Evolutionary conservation across 2,888 invertebrate species (phyloP), one percentile per base, ranked within the genome.

Genomic region (Digitonthophagus gazella): DNA sequence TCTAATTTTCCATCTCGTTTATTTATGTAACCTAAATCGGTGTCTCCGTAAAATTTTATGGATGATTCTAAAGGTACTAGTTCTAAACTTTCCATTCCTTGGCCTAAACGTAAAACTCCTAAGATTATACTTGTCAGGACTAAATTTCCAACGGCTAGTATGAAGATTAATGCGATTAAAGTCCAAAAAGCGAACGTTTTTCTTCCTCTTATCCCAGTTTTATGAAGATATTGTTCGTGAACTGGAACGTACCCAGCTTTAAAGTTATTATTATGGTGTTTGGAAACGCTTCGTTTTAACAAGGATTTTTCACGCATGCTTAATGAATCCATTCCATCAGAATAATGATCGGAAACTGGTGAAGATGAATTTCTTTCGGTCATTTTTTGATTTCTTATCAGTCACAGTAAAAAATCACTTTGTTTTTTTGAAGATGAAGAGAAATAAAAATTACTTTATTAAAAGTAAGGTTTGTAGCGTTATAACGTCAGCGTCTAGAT

Each of bases 51-150:
- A 79, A 95, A 91, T 79, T 94, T 95, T 0, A 94, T 84, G 0
- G 92, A 85, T 71, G 89, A 88, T 71, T 90, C 88, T 66, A 91
- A 90, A 0, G 90, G 88, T 69, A 94, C 87, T 63, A 95, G 86
- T 81, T 96, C 95, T 82, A 96, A 86, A 74, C 93, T 92, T 78
- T 95, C 92, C 88, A 95, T 91, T 4, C 94, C 94, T 79, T 89
- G 89, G 0, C 93, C 93, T 69, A 96, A 85, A 69, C 92, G 85
- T 58, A 96, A 80, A 0, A 95, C 94, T 4, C 91, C 91, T 68
- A 95, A 86, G 66, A 96, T 92, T 0, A 92, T 91, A 56, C 94
- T 86, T 0, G 94, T 95, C 1, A 95, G 83, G 55, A 93, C 83
- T 65, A 95, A 85, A 83, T 95, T 95, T 8, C 93, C 93, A 57